Evolutionary conservation across 1,140 invertebrate species (phyloP), one percentile per base, ranked within the genome.

Genomic region (Bradynema listronoti): DNA sequence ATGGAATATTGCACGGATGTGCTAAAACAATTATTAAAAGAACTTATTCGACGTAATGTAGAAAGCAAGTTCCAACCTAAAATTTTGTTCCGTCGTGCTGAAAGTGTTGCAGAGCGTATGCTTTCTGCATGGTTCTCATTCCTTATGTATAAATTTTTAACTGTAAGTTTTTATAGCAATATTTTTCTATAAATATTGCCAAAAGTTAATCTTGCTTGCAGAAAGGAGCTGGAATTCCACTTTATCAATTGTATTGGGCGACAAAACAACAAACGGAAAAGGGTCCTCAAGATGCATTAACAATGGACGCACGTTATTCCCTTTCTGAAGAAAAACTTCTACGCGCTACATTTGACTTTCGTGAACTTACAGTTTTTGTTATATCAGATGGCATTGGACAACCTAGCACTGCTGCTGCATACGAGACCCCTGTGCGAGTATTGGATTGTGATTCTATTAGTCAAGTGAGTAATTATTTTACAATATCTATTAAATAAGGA

Each of bases 1-100:
- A 93, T 99, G 86, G 93, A 96, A 78, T 99, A 98, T 81, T 94
- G 91, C 78, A 98, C 95, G 16, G 93, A 97, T 80, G 95, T 99
- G 73, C 81, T 98, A 69, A 98, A 97, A 80, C 95, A 91, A 0
- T 82, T 99, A 42, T 81, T 99, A 39, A 88, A 90, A 22, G 93
- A 98, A 79, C 82, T 98, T 52, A 96, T 99, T 71, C 91, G 97
- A 77, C 95, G 94, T 77, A 95, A 91, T 76, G 94, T 97, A 82
- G 91, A 96, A 77, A 89, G 91, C 42, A 94, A 95, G 79, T 94
- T 89, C 79, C 93, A 98, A 82, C 93, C 94, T 0, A 99, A 98
- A 79, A 82, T 98, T 27, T 83, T 99, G 63, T 81, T 98, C 16
- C 83, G 94, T 75, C 85, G 91, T 76, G 82, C 92, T 32, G 94